These are phyloP conservation scores for Neodon shergylaensis DNA, from an alignment of 2,113 vertebrate species.

Conservation along the genomic window DNA sequence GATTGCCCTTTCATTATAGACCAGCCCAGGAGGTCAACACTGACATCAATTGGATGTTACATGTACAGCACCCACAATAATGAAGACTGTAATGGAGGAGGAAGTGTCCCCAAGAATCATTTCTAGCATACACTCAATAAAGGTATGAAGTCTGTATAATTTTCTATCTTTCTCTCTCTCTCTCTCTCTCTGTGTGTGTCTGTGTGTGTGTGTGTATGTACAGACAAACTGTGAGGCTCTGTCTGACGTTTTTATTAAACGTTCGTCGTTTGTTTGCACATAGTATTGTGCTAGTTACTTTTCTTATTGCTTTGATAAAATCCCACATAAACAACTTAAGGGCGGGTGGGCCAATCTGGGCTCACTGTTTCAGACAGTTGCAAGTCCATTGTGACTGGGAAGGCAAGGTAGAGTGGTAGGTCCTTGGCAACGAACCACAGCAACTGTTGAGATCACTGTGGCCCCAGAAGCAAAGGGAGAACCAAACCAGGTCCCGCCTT, in stretches of 20 bases:
- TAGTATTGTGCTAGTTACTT: not conserved
- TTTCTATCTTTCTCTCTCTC: not conserved
- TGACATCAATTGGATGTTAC: not conserved
- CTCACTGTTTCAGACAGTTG: not conserved
- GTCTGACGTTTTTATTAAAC: not conserved
- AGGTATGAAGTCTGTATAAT: not conserved
- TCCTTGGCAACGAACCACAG: not conserved
- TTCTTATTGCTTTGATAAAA: not conserved
- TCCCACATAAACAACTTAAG: not conserved
- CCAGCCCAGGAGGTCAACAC: not conserved
- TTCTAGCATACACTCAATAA: not conserved
- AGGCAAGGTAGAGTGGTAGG: too few species aligned
- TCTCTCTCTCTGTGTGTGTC: not conserved
- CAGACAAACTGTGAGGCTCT: not conserved
- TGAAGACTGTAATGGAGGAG: not conserved
- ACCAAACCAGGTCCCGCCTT: not conserved
- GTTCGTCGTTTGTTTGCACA: not conserved
- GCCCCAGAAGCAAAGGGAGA: not conserved
- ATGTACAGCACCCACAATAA: not conserved
- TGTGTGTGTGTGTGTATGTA: not conserved
- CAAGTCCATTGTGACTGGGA: too few species aligned
- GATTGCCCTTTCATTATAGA: not conserved
- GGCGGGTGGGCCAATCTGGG: not conserved
- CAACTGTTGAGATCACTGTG: not conserved
- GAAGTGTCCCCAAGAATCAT: not conserved